phyloP scores from a whole-genome alignment of 2,888 invertebrate species.

The Dryobotodes eremita region DNA sequence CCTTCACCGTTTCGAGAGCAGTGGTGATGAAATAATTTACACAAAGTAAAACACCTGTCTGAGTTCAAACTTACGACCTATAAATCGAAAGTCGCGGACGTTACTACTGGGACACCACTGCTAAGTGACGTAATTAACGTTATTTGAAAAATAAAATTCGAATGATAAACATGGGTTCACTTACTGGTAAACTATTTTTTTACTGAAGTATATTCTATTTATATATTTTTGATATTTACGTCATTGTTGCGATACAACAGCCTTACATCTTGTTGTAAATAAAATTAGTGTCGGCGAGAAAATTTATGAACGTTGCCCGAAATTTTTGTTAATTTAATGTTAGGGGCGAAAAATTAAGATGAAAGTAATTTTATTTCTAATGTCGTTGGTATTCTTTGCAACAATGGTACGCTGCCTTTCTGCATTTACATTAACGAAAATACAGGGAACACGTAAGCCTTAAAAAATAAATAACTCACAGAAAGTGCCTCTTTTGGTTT shows the following conservation, averaged over 20 bases:
- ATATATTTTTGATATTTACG: neutral
- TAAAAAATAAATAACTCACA: neutral
- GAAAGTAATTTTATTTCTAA: slow-evolving; percentile 21
- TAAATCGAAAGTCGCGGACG: no score
- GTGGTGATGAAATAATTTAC: no score
- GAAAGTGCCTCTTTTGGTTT: neutral
- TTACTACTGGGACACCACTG: no score
- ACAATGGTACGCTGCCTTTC: neutral
- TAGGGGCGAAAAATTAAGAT: neutral
- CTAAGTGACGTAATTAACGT: no score
- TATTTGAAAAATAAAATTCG: no score
- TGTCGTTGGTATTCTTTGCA: neutral
- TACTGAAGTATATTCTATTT: neutral
- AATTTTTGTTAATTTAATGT: slow-evolving; percentile 37
- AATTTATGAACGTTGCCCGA: slow-evolving; percentile 27
- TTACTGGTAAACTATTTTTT: neutral
- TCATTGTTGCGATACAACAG: slow-evolving; percentile 27
- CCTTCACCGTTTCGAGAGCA: no score
- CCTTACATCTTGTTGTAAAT: slow-evolving; percentile 18
- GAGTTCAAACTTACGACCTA: no score
- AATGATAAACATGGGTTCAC: neutral
- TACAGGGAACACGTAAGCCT: neutral
- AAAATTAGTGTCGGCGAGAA: slow-evolving; percentile 24
- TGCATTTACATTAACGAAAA: neutral
- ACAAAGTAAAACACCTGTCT: no score